A percentile compares a stretch with the other conserved stretches of the same genome.
These are phyloP conservation scores for Pterophyllum scalare DNA, from an alignment of 2,113 vertebrate species.

Conservation along the genomic window DNA sequence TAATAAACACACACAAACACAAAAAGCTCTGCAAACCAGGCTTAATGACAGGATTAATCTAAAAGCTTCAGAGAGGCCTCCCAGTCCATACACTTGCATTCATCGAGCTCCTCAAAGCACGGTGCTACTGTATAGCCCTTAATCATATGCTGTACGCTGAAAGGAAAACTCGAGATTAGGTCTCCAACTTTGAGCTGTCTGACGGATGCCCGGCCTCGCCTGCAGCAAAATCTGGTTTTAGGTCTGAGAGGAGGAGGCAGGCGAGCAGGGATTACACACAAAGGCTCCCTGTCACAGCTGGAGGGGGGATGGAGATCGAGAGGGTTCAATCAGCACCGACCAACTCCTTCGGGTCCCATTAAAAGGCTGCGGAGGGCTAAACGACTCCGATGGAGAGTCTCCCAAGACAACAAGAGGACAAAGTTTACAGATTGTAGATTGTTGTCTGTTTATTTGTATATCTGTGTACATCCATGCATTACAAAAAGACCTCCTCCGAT, in stretches of 20 bases:
- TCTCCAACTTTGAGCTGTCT: constrained; percentile 40
- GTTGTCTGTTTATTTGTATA: neutral
- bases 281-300: constrained; percentile 40
- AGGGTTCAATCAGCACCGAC: constrained; percentile 52
- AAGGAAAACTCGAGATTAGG: constrained; percentile 47
- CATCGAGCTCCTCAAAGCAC: constrained; percentile 17
- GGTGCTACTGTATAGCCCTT: constrained; percentile 44
- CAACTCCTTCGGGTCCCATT: constrained; percentile 28
- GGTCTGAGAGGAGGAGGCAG: neutral
- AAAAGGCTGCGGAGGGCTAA: constrained; percentile 19
- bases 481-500: neutral
- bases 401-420: constrained; percentile 24
- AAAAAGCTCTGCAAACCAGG: neutral
- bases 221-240: constrained; percentile 17
- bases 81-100: constrained; percentile 4
- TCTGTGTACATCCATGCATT: neutral
- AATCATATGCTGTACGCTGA: constrained; percentile 49
- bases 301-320: constrained; percentile 42
- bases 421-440: neutral
- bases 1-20: neutral
- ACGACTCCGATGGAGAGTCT: constrained; percentile 39
- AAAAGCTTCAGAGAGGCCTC: neutral
- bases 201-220: constrained; percentile 19
- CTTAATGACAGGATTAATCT: constrained; percentile 14
- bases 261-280: constrained; percentile 47